Evolutionary conservation across 35 echinoderm and acorn worm species (phyloP).

Genomic region (Ophiothrix spiculata): DNA sequence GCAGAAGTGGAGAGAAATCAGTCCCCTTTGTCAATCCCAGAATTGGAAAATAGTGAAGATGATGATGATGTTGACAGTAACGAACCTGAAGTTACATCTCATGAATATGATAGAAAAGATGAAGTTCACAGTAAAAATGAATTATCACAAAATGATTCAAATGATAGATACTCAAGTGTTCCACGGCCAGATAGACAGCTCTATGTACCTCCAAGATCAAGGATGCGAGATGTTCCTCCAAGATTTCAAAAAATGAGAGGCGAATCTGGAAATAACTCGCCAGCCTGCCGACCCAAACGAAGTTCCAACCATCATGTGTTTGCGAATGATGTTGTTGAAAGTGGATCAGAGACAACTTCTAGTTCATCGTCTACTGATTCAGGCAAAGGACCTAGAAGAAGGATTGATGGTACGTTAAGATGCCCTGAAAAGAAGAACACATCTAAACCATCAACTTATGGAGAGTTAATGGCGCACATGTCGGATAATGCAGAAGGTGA

Average conservation of each 20-base stretch:
- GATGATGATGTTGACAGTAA: neutral
- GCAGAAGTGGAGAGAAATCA: neutral
- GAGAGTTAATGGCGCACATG: neutral
- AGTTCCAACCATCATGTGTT: too few relatives aligned
- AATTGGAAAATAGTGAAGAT: neutral
- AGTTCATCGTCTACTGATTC: neutral
- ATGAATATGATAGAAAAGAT: neutral
- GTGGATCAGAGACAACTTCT: neutral
- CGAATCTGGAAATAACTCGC: neutral
- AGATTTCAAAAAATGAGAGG: neutral
- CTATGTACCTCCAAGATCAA: neutral
- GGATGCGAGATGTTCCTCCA: neutral
- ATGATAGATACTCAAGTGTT: too few relatives aligned
- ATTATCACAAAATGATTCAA: neutral
- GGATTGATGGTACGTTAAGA: neutral
- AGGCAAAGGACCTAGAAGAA: neutral
- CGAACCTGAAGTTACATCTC: neutral
- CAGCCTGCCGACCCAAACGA: too few relatives aligned
- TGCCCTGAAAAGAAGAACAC: neutral
- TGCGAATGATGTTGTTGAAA: neutral
- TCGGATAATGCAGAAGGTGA: neutral
- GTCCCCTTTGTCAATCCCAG: neutral
- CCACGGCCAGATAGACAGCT: neutral
- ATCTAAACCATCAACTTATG: neutral
- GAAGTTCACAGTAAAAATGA: neutral